Evolutionary conservation across 2,113 vertebrate species (phyloP), one percentile per base, ranked within the genome.

Genomic region (Trichechus manatus): DNA sequence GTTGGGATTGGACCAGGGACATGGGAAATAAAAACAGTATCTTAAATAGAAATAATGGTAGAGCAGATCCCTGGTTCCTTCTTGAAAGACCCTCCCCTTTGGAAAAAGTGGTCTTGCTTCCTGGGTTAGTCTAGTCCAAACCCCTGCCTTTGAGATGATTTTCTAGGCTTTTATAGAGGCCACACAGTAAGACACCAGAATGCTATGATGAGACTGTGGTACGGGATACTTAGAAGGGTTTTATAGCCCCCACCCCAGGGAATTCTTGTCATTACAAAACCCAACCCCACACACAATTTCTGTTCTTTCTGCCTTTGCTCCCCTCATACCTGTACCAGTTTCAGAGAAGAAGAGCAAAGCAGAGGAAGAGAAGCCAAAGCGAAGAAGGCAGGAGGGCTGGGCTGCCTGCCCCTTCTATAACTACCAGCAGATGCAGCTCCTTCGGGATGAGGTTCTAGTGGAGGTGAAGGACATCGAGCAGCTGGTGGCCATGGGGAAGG

Each of bases 381-480:
- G 98, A 29, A 99, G 98, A 91, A 98, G 98, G n/a, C 98, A 96
- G 2, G 97, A 95, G n/a, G 97, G 91, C n/a, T 99, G 95, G 64
- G 27, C 96, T 0, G 88, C 98, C 4, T 99, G 99, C 96, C 99
- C 99, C 0, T 99, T 99, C 97, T 98, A 99, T 42, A 98, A 98
- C 96, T 98, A 99, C 0, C 98, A 99, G 79, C 99, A 98, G 36
- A 98, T 99, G 98, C 99, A 99, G 98, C 97, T 98, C 72, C 99
- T 99, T 97, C 98, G 99, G 4, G 99, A 99, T 23, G 98, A 99
- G 95, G 87, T 99, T 92, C 98, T 99, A 39, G 98, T 99, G 68
- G 97, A 98, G 64, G 99, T 99, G 93, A 99, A 99, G 47, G 99
- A 99, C 93, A 99, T 99, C 2, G 99, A 99, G 98, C 99, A 99